Percentiles rank a stretch among this genome's conserved stretches.
These are phyloP conservation scores for Montipora efflorescens DNA, from an alignment of 64 coral and sea anemone species.

Conservation along the genomic window DNA sequence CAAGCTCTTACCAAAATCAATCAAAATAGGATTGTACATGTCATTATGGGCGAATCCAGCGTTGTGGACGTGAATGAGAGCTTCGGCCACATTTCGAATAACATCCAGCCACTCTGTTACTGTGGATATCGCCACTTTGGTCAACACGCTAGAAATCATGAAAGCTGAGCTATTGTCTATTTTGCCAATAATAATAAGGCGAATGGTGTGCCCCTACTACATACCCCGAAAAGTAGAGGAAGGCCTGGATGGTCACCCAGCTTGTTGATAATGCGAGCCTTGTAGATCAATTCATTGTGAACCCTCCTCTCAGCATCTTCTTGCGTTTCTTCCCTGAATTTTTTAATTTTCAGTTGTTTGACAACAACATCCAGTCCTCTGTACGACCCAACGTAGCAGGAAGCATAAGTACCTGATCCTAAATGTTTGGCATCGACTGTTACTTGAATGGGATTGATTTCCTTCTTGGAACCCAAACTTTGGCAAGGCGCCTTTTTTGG, in stretches of 20 bases:
- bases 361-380: constrained; percentile 18
- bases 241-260: constrained; percentile 28
- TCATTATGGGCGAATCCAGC: constrained; percentile 3
- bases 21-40: constrained; percentile 13
- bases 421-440: not conserved
- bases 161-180: not conserved
- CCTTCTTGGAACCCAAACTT: not conserved
- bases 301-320: not conserved
- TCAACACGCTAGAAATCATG: not conserved
- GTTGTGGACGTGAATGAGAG: not conserved
- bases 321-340: not conserved
- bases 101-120: not conserved
- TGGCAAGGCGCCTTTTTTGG: too few species aligned
- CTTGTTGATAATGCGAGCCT: constrained; percentile 20
- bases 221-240: constrained; percentile 63
- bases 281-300: constrained; percentile 22
- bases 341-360: not conserved
- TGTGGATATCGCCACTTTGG: not conserved
- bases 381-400: constrained; percentile 21
- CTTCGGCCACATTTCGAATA: not conserved
- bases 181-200: constrained; percentile 33
- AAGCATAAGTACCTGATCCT: constrained; percentile 27
- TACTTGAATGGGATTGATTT: not conserved
- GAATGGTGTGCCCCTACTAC: not conserved
- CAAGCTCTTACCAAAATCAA: constrained; percentile 32